Evolutionary conservation across 1,140 invertebrate species (phyloP), one percentile per base, ranked within the genome.

Genomic region (Listronotus bonariensis): DNA sequence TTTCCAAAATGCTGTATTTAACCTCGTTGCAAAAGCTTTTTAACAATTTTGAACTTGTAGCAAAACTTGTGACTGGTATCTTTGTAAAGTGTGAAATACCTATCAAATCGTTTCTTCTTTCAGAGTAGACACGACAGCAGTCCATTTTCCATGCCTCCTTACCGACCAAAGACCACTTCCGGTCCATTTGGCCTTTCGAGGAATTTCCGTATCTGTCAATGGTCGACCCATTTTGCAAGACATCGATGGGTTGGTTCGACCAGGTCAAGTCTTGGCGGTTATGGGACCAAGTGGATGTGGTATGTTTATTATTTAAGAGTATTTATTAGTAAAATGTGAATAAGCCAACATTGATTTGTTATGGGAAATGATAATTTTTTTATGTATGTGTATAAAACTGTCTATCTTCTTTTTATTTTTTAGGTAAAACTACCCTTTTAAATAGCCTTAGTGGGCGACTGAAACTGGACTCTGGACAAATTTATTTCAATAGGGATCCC

Each of bases 251-350:
- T 78, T 88, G 60, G 89, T 90, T 58, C 84, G 86, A 72, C 90
- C 91, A 6, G 91, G 92, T 42, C 88, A 92, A 77, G 80, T 94
- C 15, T 78, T 93, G 65, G 92, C 91, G 63, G 86, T 93, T 17
- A 92, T 94, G 89, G 92, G 92, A 65, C 89, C 91, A 10, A 90
- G 88, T 72, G 91, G 91, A 36, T 80, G 83, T 60, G 92, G 92
- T 38, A 94, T 94, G 40, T 54, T 26, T 26, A 26, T 3, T 26
- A 5, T 26, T 26, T 26, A 26, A 26, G 20, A 26, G 5, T 3
- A 26, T 26, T 26, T 26, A 26, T 26, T 26, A 26, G 5, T 26
- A 3, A 3, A 26, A 26, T 1, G 5, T 1, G 5, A 26, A 26
- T 26, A 26, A 26, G 5, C 20, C 20, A 26, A 26, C 20, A 26